Conservation (phyloP, 2,888 invertebrate genomes). For the Thymelicus lineola region DNA sequence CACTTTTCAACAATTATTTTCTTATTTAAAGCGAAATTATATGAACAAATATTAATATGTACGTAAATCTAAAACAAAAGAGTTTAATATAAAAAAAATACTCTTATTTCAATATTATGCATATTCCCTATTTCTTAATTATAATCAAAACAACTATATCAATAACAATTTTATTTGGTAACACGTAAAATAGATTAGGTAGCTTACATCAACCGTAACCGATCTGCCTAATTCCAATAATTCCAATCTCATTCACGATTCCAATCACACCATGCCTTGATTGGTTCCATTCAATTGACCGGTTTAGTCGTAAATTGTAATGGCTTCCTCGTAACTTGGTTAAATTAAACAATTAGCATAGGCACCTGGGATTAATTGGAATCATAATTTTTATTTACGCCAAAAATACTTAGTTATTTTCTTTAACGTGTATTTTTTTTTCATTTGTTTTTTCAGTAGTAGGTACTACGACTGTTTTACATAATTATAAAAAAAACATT, state of each 20-base stretch:
- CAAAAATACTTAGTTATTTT: background rate
- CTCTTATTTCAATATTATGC: no score
- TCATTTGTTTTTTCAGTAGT: no score
- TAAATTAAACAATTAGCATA: constrained; percentile 19
- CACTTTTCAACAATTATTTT: no score
- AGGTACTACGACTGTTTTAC: no score
- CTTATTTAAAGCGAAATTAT: no score
- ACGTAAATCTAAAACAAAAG: no score
- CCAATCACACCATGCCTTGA: constrained; percentile 1
- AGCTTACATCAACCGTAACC: background rate
- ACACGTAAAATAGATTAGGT: background rate
- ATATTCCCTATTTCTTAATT: no score
- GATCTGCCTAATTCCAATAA: constrained; percentile 2
- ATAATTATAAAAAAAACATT: no score
- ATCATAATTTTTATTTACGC: background rate
- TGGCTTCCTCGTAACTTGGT: constrained; percentile 11
- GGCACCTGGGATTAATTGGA: constrained; percentile 3
- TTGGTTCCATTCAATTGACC: constrained; percentile 12
- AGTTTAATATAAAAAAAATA: no score
- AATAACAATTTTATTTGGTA: background rate
- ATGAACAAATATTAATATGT: no score
- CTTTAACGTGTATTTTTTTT: no score
- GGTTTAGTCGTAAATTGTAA: constrained; percentile 24
- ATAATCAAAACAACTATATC: no score
- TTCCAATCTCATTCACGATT: constrained; percentile 3